Evolutionary conservation across 2,113 vertebrate species (phyloP).

Genomic region (Microtus pennsylvanicus): DNA sequence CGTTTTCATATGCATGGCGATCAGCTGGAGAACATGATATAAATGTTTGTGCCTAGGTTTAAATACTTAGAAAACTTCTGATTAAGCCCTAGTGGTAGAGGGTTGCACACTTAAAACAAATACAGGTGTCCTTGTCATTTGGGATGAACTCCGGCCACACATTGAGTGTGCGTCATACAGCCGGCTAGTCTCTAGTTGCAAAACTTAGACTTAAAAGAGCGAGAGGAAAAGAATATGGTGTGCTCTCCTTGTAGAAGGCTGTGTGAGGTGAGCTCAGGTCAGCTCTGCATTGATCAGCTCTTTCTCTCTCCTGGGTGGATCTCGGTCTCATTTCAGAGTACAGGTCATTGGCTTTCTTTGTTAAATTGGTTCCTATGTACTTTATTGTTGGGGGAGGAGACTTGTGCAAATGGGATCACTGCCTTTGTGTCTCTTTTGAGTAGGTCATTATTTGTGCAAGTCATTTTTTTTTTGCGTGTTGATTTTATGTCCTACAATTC

Average conservation of each 20-base stretch:
- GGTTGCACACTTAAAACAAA: not conserved
- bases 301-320: not conserved
- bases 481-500: not conserved
- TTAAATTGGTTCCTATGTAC: not conserved
- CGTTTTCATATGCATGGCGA: not conserved
- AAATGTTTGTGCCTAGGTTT: slow-evolving; percentile 19
- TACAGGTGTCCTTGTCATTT: not conserved
- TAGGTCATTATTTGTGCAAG: not conserved
- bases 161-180: not conserved
- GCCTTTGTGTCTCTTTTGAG: not conserved
- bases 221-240: not conserved
- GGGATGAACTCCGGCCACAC: not conserved
- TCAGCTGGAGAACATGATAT: not conserved
- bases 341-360: not conserved
- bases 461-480: not conserved
- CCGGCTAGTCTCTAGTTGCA: not conserved
- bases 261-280: not conserved
- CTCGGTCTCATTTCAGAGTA: not conserved
- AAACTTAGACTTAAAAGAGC: not conserved
- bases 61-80: not conserved
- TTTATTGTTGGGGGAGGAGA: not conserved
- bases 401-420: not conserved
- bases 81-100: not conserved
- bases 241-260: not conserved
- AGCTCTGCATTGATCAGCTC: not conserved